These are phyloP conservation scores for Melanotaenia parkinsoni DNA, from an alignment of 2,797 vertebrate genomes.

Conservation along the genomic window DNA sequence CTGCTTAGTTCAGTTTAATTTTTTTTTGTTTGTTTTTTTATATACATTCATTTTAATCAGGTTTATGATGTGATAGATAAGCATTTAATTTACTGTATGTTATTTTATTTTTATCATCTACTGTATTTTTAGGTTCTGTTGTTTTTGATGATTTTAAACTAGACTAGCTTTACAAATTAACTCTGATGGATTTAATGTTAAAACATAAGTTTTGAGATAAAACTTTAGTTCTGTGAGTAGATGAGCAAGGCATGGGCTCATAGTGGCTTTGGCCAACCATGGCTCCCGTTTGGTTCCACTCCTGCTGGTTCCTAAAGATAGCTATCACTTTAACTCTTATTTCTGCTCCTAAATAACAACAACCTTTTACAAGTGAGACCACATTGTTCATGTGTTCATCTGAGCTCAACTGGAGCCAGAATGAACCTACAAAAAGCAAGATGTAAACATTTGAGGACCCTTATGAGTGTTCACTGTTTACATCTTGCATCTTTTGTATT, in stretches of 20 bases:
- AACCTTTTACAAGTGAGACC: conserved; percentile 34
- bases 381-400: conserved; percentile 15
- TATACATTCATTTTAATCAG: too few species aligned
- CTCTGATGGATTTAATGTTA: too few species aligned
- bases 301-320: neutral
- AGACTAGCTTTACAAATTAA: too few species aligned
- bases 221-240: too few species aligned
- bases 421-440: conserved; percentile 4
- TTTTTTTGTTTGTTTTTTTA: too few species aligned
- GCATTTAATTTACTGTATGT: neutral
- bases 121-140: neutral
- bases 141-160: neutral
- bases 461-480: too few species aligned
- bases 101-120: neutral
- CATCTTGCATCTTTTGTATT: neutral
- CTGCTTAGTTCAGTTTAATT: neutral
- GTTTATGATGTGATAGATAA: too few species aligned
- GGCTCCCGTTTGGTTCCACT: too few species aligned
- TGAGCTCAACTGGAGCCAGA: conserved; percentile 22
- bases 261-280: too few species aligned
- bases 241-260: too few species aligned
- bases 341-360: conserved; percentile 28
- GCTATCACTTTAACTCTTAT: conserved; percentile 20
- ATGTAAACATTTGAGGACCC: too few species aligned
- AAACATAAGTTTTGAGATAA: too few species aligned